These are phyloP conservation scores for Lasioglossum figueresi DNA, from an alignment of 2,888 invertebrate genomes.

Conservation along the genomic window DNA sequence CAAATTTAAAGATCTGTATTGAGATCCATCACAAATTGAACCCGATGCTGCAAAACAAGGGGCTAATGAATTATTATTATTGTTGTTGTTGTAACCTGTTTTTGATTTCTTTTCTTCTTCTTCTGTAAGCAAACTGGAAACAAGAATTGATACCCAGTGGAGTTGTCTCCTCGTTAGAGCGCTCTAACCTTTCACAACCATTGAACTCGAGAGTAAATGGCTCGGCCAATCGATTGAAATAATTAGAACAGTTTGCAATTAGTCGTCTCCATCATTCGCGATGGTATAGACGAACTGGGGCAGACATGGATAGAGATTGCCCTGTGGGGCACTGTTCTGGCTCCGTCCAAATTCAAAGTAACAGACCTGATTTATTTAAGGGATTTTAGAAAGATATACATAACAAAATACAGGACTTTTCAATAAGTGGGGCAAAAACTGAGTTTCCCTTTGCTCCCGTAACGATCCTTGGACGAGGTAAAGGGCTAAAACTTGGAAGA, in stretches of 20 bases:
- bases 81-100: neutral
- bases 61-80: neutral
- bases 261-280: neutral
- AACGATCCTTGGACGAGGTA: too few species aligned
- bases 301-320: neutral
- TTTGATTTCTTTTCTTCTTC: neutral
- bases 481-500: too few species aligned
- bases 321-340: neutral
- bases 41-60: neutral
- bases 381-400: too few species aligned
- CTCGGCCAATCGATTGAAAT: slow-evolving; percentile 1
- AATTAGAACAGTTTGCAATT: neutral
- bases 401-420: too few species aligned
- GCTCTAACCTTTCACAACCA: neutral
- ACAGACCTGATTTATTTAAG: too few species aligned
- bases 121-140: neutral
- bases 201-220: neutral
- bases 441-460: too few species aligned
- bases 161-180: neutral
- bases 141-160: neutral
- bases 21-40: neutral
- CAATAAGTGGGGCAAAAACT: too few species aligned
- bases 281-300: neutral
- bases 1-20: too few species aligned
- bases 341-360: too few species aligned